Evolutionary conservation across 2,113 vertebrate species (phyloP).

Genomic region (Willisornis vidua): DNA sequence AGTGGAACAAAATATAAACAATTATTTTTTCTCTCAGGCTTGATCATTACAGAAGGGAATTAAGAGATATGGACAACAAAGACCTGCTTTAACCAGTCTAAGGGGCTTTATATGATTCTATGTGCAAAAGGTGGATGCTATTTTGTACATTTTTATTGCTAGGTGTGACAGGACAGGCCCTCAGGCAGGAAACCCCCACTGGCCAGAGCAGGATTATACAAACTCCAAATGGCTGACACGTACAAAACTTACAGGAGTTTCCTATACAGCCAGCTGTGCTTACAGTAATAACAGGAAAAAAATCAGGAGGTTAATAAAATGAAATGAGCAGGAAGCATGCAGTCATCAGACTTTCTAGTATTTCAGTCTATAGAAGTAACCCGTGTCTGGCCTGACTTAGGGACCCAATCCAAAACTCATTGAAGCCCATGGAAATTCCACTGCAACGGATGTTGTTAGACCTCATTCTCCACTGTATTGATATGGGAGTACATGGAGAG

Average conservation of each 20-base stretch:
- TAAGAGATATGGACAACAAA: neutral
- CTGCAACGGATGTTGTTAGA: neutral
- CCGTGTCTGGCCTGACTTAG: neutral
- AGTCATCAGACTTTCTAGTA: conserved; percentile 61
- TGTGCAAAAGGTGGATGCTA: neutral
- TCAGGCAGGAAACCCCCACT: neutral
- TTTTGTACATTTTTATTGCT: neutral
- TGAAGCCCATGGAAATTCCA: conserved; percentile 38
- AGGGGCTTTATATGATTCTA: neutral
- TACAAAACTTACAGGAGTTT: neutral
- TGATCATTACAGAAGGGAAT: neutral
- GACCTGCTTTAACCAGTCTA: neutral
- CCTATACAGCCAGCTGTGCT: neutral
- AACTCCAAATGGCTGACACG: neutral
- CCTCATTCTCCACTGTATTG: neutral
- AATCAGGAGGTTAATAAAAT: conserved; percentile 49
- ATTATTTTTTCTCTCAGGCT: neutral
- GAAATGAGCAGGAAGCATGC: conserved; percentile 25
- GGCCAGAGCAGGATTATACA: neutral
- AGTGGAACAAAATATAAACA: neutral
- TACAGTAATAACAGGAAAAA: conserved; percentile 23
- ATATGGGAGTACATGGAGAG: neutral
- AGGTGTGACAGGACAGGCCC: neutral
- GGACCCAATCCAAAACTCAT: conserved; percentile 53
- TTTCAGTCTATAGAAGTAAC: conserved; percentile 14